Conservation (phyloP, 2,113 vertebrate genomes). For the Hiodon alosoides region DNA sequence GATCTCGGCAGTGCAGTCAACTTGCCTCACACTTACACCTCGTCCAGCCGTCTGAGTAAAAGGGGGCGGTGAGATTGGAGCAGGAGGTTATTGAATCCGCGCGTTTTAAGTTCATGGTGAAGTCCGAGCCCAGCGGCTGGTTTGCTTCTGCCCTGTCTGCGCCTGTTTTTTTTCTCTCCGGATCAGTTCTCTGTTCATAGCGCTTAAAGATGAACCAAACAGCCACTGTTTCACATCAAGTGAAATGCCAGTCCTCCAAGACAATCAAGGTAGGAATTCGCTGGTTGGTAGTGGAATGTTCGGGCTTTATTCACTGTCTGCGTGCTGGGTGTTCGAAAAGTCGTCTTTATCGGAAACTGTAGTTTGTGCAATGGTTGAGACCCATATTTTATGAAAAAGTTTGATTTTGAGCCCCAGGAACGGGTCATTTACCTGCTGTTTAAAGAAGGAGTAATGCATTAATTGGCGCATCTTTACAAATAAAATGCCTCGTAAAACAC, state of each 20-base stretch:
- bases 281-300: background rate
- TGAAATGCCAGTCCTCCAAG: constrained; percentile 65
- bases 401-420: background rate
- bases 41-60: background rate
- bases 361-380: background rate
- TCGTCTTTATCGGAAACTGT: background rate
- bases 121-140: background rate
- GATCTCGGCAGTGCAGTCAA: background rate
- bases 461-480: background rate
- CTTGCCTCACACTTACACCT: background rate
- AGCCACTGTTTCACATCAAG: constrained; percentile 70
- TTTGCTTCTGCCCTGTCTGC: background rate
- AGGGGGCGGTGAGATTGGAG: background rate
- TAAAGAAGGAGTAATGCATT: no score
- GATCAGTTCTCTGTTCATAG: constrained; percentile 31
- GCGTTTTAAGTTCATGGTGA: background rate
- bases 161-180: background rate
- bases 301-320: background rate
- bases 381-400: background rate
- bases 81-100: background rate
- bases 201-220: constrained; percentile 80
- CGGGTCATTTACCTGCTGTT: no score
- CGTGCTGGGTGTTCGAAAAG: background rate
- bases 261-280: constrained; percentile 60
- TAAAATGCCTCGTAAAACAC: background rate